phyloP scores from a whole-genome alignment of 35 echinoderm and acorn worm species.

The Amphiura filiformis region DNA sequence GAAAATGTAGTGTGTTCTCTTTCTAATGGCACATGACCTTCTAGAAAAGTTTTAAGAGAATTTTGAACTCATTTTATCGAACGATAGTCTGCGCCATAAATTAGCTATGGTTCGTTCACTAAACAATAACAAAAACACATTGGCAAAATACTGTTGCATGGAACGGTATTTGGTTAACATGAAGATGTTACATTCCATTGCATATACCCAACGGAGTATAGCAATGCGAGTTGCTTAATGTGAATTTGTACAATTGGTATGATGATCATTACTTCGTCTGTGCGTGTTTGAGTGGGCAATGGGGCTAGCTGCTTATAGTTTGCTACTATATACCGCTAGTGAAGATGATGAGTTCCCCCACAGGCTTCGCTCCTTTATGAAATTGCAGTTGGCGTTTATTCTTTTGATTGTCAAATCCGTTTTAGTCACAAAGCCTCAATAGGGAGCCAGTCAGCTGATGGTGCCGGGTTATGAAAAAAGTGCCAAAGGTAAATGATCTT shows the following conservation, averaged over 20 bases:
- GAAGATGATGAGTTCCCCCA: background rate
- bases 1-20: no score
- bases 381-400: slow-evolving; percentile 7
- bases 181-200: no score
- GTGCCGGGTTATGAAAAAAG: background rate
- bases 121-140: no score
- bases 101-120: no score
- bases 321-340: background rate
- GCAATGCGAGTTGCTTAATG: no score
- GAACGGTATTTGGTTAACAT: no score
- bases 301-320: background rate
- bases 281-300: background rate
- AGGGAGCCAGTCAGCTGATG: background rate
- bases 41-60: no score
- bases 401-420: slow-evolving; percentile 14
- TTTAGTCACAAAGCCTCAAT: background rate
- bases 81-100: no score
- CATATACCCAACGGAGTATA: no score
- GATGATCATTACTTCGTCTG: background rate
- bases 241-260: background rate
- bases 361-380: background rate
- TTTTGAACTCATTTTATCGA: no score
- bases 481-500: background rate
- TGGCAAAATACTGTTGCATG: no score
- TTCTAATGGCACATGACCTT: no score